These are phyloP conservation scores for Serilophus lunatus DNA, from an alignment of 2,113 vertebrate species.

Conservation along the genomic window DNA sequence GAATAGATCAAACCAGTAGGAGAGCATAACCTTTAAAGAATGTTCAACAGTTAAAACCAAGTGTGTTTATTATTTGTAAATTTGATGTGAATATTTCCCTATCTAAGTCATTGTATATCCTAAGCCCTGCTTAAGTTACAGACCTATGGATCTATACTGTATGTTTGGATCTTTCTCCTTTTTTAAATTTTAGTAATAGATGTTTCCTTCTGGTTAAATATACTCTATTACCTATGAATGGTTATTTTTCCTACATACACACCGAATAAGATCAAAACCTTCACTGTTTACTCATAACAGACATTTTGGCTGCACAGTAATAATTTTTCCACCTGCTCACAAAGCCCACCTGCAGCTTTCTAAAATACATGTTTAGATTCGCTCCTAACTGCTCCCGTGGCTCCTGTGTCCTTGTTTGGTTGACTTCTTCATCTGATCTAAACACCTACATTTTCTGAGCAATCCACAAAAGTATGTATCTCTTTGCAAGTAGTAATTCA, in stretches of 20 bases:
- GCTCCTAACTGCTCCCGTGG: neutral
- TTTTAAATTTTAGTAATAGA: neutral
- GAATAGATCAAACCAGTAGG: neutral
- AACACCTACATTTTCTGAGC: neutral
- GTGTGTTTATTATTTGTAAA: neutral
- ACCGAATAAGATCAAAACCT: neutral
- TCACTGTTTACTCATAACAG: neutral
- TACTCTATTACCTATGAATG: neutral
- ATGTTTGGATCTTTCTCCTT: neutral
- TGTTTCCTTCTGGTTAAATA: neutral
- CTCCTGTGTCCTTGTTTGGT: neutral
- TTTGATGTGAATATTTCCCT: neutral
- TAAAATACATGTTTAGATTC: slow-evolving; percentile 14
- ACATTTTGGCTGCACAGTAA: neutral
- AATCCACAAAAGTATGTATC: neutral
- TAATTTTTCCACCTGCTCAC: neutral
- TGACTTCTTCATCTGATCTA: neutral
- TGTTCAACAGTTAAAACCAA: neutral
- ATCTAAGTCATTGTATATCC: neutral
- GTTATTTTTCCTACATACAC: neutral
- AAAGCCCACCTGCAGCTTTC: neutral
- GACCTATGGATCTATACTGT: neutral
- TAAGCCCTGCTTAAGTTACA: neutral
- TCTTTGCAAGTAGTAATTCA: neutral
- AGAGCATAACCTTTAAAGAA: neutral